Evolutionary conservation across 2,888 invertebrate genomes (phyloP).

Genomic region (Phalera bucephala): DNA sequence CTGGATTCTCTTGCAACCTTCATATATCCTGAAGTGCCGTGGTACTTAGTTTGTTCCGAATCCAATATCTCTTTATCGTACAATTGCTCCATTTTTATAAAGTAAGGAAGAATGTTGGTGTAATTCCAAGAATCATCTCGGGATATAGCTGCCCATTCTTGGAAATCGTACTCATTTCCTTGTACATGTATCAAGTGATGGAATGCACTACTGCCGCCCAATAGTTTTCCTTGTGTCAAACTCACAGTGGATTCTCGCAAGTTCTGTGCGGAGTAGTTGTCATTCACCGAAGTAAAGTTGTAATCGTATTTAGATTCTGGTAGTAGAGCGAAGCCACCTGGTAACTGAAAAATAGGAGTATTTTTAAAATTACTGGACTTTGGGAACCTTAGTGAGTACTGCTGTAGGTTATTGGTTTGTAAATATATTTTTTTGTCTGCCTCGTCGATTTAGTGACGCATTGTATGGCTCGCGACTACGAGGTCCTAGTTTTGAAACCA

Average conservation of each 20-base stretch:
- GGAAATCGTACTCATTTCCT: constrained; percentile 9
- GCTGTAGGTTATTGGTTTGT: too few species aligned
- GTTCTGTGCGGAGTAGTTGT: constrained; percentile 10
- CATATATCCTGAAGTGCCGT: constrained; percentile 7
- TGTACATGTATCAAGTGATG: constrained; percentile 12
- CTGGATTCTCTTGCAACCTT: constrained; percentile 3
- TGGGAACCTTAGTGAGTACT: too few species aligned
- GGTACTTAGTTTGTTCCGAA: not conserved
- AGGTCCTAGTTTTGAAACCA: too few species aligned
- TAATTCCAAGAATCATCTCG: constrained; percentile 8
- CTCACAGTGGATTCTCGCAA: constrained; percentile 4
- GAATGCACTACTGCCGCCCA: constrained; percentile 9
- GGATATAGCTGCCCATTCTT: constrained; percentile 6
- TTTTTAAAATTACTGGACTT: too few species aligned
- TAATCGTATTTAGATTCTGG: constrained; percentile 9
- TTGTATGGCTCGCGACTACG: too few species aligned
- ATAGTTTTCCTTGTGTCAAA: constrained; percentile 9
- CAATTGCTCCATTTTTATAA: constrained; percentile 7
- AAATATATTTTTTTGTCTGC: too few species aligned
- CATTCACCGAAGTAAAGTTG: constrained; percentile 8
- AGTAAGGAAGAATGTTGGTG: constrained; percentile 5
- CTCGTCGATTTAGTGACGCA: too few species aligned
- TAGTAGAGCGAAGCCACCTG: constrained; percentile 5
- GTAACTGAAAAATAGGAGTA: constrained; percentile 4
- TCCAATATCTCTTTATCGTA: not conserved